Conservation (phyloP, 1,140 invertebrate genomes). For the Coelopa frigida region DNA sequence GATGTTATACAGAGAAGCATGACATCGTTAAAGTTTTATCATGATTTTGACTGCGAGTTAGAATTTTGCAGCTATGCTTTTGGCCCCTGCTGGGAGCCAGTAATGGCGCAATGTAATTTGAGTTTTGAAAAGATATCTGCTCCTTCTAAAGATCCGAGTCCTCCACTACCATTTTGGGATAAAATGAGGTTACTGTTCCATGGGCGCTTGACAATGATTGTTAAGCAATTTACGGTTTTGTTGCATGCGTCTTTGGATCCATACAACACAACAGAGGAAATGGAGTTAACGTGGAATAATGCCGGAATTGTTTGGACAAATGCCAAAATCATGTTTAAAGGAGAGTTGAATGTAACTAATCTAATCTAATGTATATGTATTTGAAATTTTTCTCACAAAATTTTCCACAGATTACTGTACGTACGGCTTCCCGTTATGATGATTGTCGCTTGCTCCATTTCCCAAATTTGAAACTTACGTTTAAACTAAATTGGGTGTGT, state of each 20-base stretch:
- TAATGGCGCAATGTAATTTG: slow-evolving; percentile 90
- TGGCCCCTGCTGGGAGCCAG: slow-evolving; percentile 97
- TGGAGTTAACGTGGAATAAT: slow-evolving; percentile 93
- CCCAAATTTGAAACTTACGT: slow-evolving; percentile 76
- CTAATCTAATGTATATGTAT: too few species aligned
- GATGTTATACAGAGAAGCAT: slow-evolving; percentile 75
- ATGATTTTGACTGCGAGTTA: slow-evolving; percentile 94
- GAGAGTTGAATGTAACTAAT: slow-evolving; percentile 59
- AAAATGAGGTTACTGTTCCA: slow-evolving; percentile 90
- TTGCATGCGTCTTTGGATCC: slow-evolving; percentile 94
- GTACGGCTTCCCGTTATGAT: slow-evolving; percentile 97
- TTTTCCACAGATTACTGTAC: slow-evolving; percentile 63
- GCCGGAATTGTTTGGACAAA: slow-evolving; percentile 93
- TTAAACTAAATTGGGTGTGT: slow-evolving; percentile 87
- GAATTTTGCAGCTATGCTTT: slow-evolving; percentile 85
- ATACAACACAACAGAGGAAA: slow-evolving; percentile 97
- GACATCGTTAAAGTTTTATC: slow-evolving; percentile 94
- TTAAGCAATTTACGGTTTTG: slow-evolving; percentile 77
- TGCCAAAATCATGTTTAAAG: slow-evolving; percentile 78
- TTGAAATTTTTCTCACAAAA: background rate
- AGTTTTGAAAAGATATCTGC: slow-evolving; percentile 81
- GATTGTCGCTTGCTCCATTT: slow-evolving; percentile 88
- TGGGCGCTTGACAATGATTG: slow-evolving; percentile 80
- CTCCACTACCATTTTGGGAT: slow-evolving; percentile 94
- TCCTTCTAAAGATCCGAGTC: slow-evolving; percentile 88